Percentiles rank a stretch among this genome's conserved stretches.
Conservation (phyloP, 2,888 invertebrate genomes). For the Microctonus brassicae region DNA sequence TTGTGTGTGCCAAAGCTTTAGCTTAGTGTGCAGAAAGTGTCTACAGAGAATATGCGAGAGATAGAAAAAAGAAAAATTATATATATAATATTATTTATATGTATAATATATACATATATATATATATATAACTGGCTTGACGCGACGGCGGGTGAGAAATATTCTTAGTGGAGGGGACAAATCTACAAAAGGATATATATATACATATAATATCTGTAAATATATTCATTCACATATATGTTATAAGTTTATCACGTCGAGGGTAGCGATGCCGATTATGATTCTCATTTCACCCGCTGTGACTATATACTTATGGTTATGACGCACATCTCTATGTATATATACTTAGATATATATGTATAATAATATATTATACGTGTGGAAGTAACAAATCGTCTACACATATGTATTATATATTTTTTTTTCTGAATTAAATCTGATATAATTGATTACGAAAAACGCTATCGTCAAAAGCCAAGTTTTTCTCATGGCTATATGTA, state of each 20-base stretch:
- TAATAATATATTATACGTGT: slow-evolving; percentile 15
- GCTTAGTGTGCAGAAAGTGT: slow-evolving; percentile 24
- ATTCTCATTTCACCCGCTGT: slow-evolving; percentile 23
- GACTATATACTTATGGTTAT: slow-evolving; percentile 7
- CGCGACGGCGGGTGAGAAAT: slow-evolving; percentile 21
- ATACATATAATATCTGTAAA: too few species aligned
- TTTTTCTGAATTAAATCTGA: not conserved
- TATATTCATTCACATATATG: slow-evolving; percentile 11
- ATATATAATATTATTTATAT: not conserved
- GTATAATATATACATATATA: too few species aligned
- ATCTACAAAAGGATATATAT: not conserved
- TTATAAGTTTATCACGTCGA: not conserved
- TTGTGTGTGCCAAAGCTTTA: slow-evolving; percentile 26
- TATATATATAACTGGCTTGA: slow-evolving; percentile 1
- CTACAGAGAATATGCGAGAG: not conserved
- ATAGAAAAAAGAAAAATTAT: not conserved
- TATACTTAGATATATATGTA: too few species aligned
- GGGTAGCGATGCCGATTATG: slow-evolving; percentile 26
- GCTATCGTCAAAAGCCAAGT: slow-evolving; percentile 5
- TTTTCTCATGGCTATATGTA: too few species aligned
- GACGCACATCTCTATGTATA: slow-evolving; percentile 26
- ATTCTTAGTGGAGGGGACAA: slow-evolving; percentile 4
- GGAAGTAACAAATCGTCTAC: slow-evolving; percentile 4
- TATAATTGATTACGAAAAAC: not conserved
- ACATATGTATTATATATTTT: not conserved